Base-by-base conservation (phyloP, 2,113 vertebrate genomes). In the Stigmatopora nigra region DNA sequence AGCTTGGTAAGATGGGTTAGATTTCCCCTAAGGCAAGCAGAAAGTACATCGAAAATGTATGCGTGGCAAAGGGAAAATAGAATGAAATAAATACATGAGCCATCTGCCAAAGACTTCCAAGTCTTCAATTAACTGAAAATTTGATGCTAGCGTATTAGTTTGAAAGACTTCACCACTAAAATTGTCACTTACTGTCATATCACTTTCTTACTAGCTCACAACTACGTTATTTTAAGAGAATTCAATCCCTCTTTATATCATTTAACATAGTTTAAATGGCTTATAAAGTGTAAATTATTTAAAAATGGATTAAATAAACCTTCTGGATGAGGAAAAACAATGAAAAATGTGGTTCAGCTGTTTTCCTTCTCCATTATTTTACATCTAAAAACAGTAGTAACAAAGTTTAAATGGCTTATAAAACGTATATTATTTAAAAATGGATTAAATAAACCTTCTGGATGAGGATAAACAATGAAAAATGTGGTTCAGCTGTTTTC, bases 401-500 rank as follows among this genome's bases (percentile, higher is more conserved):
- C n/a, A n/a, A n/a, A n/a, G n/a, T n/a, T n/a, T n/a, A n/a, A n/a
- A n/a, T 78, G 81, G 69, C 83, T 78, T 82, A 72, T 70, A 70
- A 67, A 35, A 47, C 72, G 68, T 90, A 86, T 89, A 91, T 89
- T 82, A 88, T 89, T 85, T n/a, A 61, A 89, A 83, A 78, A 57
- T 75, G 12, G 70, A 80, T 82, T 86, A 83, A 86, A 89, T 88
- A 81, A 81, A 82, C 67, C 65, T 65, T 81, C 72, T 67, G 5
- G 61, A 61, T 65, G 78, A 77, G 72, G 57, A 61, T 61, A 61
- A 35, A 47, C 62, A 52, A 16, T 63, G 47, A 56, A 69, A 35
- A 72, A 46, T 65, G 58, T 59, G 67, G 5, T 56, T 56, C 53
- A 31, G 22, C 22, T 5, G 38, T 41, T 55, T 85, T 85, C 77